Conservation (phyloP, 1,140 invertebrate genomes). For the Portunus trituberculatus region DNA sequence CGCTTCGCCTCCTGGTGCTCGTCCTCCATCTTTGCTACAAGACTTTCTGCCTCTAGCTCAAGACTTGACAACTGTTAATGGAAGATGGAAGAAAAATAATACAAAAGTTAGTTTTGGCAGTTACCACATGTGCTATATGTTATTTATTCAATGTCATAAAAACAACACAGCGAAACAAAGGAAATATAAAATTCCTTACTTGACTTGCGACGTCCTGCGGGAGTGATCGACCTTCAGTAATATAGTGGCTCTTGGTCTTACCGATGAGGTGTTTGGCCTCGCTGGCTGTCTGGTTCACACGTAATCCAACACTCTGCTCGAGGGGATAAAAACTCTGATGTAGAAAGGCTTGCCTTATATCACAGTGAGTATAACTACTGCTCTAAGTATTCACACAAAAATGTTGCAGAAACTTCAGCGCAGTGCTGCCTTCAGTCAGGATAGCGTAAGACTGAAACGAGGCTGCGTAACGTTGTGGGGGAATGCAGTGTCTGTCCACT, state of each 20-base stretch:
- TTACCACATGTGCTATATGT: background rate
- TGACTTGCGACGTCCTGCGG: constrained; percentile 67
- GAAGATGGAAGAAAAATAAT: background rate
- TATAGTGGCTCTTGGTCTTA: constrained; percentile 72
- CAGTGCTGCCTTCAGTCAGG: background rate
- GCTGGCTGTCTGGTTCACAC: constrained; percentile 62
- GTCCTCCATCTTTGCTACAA: constrained; percentile 90
- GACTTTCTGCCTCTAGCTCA: constrained; percentile 87
- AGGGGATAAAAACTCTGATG: constrained; percentile 34
- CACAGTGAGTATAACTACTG: background rate
- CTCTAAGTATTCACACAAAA: background rate
- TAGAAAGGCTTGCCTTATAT: background rate
- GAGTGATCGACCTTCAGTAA: constrained; percentile 66
- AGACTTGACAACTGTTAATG: constrained; percentile 79
- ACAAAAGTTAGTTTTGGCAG: background rate
- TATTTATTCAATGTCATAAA: background rate
- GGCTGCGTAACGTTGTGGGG: constrained; percentile 1
- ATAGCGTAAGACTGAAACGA: background rate
- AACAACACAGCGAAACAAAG: background rate
- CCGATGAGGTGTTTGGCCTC: constrained; percentile 66
- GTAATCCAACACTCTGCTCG: constrained; percentile 65
- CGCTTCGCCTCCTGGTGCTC: constrained; percentile 92
- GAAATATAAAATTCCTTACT: constrained; percentile 24
- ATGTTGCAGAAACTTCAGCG: background rate
- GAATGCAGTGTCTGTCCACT: background rate